Evolutionary conservation across 53 echinoderm and acorn worm genomes (phyloP), one percentile per base, ranked within the genome.

Genomic region (Henricia sp.): DNA sequence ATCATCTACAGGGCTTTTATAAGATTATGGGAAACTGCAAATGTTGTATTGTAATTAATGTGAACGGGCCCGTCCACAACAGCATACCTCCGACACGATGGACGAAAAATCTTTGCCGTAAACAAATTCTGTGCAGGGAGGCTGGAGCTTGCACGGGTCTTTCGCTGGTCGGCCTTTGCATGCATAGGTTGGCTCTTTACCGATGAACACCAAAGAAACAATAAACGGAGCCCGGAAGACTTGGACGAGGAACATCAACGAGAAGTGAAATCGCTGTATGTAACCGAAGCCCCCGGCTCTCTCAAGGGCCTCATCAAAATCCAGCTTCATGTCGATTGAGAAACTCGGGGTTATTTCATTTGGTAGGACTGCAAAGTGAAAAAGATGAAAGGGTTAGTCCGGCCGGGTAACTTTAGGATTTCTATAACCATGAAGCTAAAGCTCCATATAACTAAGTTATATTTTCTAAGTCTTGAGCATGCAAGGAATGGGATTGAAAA

Each of bases 281-380:
- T 40, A 54, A 14, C 92, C 82, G 50, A 88, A 68, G 8, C 50
- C 63, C 48, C 88, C 88, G 29, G 82, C 85, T 37, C 54, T 67
- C 63, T 88, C 77, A 16, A 92, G 85, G 35, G 71, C 85, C 20
- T 41, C 77, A 30, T 92, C 92, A 89, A 92, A 92, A 23, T 92
- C 92, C 82, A 92, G 13, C 71, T 48, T 48, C 71, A 52, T 71
- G 35, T 17, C 35, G 30, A 6, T 8, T 17, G 43, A 55, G 1
- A 19, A n/a, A n/a, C n/a, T n/a, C n/a, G n/a, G n/a, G n/a, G n/a
- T n/a, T n/a, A n/a, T n/a, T n/a, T n/a, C n/a, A n/a, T n/a, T n/a
- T n/a, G n/a, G n/a, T n/a, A n/a, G n/a, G n/a, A n/a, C n/a, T n/a
- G n/a, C n/a, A n/a, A n/a, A n/a, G n/a, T n/a, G n/a, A n/a, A n/a